A percentile compares a stretch with the other conserved stretches of the same genome.
Conservation (phyloP, 2,888 invertebrate species). For the Volucella zonaria region DNA sequence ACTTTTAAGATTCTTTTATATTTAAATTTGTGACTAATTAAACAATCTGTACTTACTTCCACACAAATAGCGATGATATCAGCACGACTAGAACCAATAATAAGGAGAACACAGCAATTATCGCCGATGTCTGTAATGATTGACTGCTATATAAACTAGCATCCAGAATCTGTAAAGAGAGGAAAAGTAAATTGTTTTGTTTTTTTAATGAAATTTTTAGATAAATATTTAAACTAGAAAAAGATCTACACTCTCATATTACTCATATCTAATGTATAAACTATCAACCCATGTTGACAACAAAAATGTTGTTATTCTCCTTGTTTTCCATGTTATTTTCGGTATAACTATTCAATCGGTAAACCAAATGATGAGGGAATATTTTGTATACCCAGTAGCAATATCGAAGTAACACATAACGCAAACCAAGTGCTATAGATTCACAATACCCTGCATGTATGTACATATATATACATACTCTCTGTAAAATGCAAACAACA, state of each 20-base stretch:
- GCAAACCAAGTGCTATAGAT: not conserved
- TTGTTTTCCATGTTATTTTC: constrained; percentile 7
- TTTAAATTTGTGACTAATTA: constrained; percentile 3
- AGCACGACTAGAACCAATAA: constrained; percentile 90
- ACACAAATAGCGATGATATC: constrained; percentile 91
- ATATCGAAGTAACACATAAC: not conserved
- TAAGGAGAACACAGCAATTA: constrained; percentile 91
- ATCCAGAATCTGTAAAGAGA: constrained; percentile 91
- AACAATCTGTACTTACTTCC: constrained; percentile 90
- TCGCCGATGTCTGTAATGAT: constrained; percentile 92
- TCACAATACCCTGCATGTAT: not conserved
- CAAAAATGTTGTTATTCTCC: not conserved
- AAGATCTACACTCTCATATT: not conserved
- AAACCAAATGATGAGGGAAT: too few species aligned
- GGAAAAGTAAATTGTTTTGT: constrained; percentile 70
- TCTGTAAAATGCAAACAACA: constrained; percentile 21
- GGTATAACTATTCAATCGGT: not conserved
- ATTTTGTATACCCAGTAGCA: constrained; percentile 1
- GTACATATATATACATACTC: not conserved
- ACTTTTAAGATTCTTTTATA: not conserved
- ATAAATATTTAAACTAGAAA: not conserved
- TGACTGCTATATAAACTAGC: constrained; percentile 94
- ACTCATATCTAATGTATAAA: not conserved
- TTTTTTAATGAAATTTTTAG: not conserved
- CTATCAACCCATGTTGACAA: not conserved